These are phyloP conservation scores for Agrotis puta DNA, from an alignment of 2,888 invertebrate genomes.

Conservation along the genomic window DNA sequence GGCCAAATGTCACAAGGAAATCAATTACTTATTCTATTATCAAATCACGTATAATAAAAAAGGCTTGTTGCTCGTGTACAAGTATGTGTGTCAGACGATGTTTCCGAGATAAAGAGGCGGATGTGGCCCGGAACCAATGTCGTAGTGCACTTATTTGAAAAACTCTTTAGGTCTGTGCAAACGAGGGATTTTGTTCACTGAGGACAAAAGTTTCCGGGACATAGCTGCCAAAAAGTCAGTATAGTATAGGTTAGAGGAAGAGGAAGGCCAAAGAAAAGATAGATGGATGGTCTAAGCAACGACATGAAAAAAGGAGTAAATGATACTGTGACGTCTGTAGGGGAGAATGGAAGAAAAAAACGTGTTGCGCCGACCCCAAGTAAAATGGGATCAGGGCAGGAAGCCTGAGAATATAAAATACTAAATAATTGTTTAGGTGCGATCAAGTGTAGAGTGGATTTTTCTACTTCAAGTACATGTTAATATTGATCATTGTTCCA, in stretches of 20 bases:
- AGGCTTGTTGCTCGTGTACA: not conserved
- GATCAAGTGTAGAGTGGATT: not conserved
- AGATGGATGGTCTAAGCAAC: no score
- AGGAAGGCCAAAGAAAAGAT: no score
- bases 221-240: not conserved
- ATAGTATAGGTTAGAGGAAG: no score
- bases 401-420: no score
- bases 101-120: conserved; percentile 73
- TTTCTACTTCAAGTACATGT: conserved; percentile 5
- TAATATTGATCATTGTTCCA: conserved; percentile 6
- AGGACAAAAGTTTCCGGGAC: not conserved
- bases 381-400: no score
- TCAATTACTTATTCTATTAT: conserved; percentile 21
- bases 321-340: no score
- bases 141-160: conserved; percentile 62
- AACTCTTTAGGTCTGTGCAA: conserved; percentile 42
- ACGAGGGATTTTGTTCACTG: not conserved
- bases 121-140: conserved; percentile 66
- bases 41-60: conserved; percentile 22
- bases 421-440: not conserved
- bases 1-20: not conserved
- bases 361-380: no score
- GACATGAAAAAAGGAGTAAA: no score
- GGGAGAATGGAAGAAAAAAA: no score
- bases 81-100: conserved; percentile 68